These are phyloP conservation scores for Hirundo rustica DNA, from an alignment of 2,797 vertebrate genomes.

Conservation along the genomic window DNA sequence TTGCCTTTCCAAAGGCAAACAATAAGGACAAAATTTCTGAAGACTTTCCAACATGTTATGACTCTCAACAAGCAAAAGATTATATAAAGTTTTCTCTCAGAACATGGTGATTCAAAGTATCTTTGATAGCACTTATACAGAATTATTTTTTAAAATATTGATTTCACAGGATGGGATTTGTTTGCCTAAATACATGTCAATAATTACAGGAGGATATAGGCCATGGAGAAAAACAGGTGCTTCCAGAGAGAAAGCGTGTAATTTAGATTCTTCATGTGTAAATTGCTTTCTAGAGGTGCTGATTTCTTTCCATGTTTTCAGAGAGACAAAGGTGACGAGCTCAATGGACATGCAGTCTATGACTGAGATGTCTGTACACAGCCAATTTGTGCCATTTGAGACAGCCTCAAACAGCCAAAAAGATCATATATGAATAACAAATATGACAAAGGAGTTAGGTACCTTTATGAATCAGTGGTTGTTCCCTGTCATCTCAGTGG, in stretches of 20 bases:
- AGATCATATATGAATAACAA: background rate
- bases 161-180: background rate
- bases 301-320: background rate
- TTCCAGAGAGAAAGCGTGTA: accelerated
- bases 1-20: background rate
- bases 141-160: background rate
- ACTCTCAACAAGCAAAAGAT: background rate
- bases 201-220: background rate
- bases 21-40: background rate
- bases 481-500: background rate
- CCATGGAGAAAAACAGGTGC: background rate
- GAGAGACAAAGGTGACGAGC: background rate
- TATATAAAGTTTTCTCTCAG: background rate
- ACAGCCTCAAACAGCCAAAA: background rate
- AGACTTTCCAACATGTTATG: background rate
- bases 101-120: background rate
- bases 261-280: background rate
- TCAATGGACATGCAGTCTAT: background rate
- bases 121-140: background rate
- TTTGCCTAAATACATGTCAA: background rate
- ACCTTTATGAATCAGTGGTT: background rate
- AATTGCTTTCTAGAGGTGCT: background rate
- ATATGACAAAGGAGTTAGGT: background rate
- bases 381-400: background rate
- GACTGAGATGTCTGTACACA: background rate